Evolutionary conservation across 2,113 vertebrate species (phyloP).

Genomic region (Dipodomys spectabilis): DNA sequence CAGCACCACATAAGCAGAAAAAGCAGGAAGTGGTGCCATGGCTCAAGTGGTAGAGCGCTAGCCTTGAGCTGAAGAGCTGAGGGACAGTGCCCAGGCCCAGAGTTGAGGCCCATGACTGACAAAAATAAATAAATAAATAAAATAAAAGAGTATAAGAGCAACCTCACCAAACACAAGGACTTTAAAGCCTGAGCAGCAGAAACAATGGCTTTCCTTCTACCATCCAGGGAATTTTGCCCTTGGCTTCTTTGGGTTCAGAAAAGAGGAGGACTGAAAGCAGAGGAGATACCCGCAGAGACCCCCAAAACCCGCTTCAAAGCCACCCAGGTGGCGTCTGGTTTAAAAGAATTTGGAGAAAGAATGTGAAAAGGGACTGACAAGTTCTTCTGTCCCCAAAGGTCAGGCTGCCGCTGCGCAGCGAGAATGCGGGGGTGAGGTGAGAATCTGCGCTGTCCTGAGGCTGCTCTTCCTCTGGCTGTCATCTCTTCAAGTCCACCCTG

Average conservation of each 20-base stretch:
- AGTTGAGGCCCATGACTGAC: too few relatives aligned
- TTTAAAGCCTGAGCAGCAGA: background rate
- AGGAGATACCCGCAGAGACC: background rate
- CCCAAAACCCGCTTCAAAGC: background rate
- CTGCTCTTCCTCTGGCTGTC: conserved; percentile 68
- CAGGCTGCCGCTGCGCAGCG: conserved; percentile 67
- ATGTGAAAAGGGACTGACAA: background rate
- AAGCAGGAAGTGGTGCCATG: too few relatives aligned
- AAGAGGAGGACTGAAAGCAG: background rate
- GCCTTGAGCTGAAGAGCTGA: too few relatives aligned
- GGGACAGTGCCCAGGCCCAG: too few relatives aligned
- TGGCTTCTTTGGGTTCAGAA: background rate
- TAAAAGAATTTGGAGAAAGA: conserved; percentile 11
- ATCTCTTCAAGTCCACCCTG: conserved; percentile 50
- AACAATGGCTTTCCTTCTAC: background rate
- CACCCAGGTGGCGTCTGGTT: background rate
- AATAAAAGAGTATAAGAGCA: background rate
- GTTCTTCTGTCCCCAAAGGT: conserved; percentile 68
- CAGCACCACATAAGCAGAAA: too few relatives aligned
- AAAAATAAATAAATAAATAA: background rate
- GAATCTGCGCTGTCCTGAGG: background rate
- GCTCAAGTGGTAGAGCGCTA: too few relatives aligned
- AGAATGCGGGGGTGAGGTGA: conserved; percentile 6
- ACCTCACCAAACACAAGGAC: background rate
- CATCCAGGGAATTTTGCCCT: too few relatives aligned